Evolutionary conservation across 1,140 invertebrate genomes (phyloP).

Genomic region (Asbolus verrucosus): DNA sequence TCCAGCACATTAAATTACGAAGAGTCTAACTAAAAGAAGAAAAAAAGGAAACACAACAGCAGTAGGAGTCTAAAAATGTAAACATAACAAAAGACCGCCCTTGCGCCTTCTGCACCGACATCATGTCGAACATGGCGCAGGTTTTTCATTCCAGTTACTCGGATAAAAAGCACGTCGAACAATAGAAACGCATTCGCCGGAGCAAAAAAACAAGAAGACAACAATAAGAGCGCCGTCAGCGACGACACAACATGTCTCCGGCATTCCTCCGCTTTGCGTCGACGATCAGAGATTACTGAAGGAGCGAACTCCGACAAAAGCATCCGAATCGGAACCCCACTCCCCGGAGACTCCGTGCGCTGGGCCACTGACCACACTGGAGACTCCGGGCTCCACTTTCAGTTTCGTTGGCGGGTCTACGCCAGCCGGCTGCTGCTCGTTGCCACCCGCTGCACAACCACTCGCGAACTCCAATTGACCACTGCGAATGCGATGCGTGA

Average conservation of each 20-base stretch:
- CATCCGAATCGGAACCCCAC: conserved; percentile 15
- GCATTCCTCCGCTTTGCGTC: conserved; percentile 15
- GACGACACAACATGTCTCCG: neutral
- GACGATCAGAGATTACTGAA: conserved; percentile 9
- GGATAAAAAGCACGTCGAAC: too few species aligned
- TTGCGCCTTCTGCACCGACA: too few species aligned
- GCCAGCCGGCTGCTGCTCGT: conserved; percentile 37
- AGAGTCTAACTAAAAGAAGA: too few species aligned
- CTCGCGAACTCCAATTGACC: conserved; percentile 28
- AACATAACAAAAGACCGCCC: too few species aligned
- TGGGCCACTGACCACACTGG: conserved; percentile 40
- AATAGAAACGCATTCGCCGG: too few species aligned
- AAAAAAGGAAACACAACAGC: too few species aligned
- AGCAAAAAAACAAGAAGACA: too few species aligned
- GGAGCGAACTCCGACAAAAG: conserved; percentile 23
- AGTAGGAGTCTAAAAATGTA: too few species aligned
- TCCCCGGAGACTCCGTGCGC: conserved; percentile 13
- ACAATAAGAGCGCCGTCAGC: neutral
- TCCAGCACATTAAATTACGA: too few species aligned
- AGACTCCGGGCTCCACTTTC: conserved; percentile 45
- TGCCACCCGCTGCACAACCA: too few species aligned
- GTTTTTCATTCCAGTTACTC: too few species aligned
- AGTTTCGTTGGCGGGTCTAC: conserved; percentile 51
- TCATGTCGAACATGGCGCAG: too few species aligned
- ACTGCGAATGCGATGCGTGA: conserved; percentile 8